phyloP scores from a whole-genome alignment of 2,113 vertebrate genomes.

The Anhinga rufa region DNA sequence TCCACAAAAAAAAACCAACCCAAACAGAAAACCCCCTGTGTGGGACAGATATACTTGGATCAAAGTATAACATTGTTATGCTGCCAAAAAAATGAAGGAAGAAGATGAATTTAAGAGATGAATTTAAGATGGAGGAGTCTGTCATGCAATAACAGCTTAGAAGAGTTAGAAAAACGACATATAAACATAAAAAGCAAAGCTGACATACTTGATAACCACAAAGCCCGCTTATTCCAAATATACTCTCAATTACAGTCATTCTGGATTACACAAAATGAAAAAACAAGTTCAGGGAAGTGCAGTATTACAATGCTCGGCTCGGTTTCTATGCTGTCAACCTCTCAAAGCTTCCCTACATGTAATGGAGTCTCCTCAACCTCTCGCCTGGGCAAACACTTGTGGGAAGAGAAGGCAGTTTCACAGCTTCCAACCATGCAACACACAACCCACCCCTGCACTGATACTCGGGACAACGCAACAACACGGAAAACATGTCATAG shows the following conservation, averaged over 20 bases:
- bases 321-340: rapidly evolving
- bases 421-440: no score
- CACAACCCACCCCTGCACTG: not conserved
- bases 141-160: not conserved
- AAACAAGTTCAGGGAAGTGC: not conserved
- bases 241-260: not conserved
- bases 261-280: not conserved
- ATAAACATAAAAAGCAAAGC: not conserved
- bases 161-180: not conserved
- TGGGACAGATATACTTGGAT: not conserved
- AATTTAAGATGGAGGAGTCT: conserved; percentile 1
- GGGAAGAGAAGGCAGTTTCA: not conserved
- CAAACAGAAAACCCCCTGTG: not conserved
- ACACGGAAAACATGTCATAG: rapidly evolving
- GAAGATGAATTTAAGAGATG: not conserved
- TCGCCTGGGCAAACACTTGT: rapidly evolving
- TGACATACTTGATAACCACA: conserved; percentile 13
- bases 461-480: rapidly evolving
- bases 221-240: conserved; percentile 9
- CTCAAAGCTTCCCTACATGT: not conserved
- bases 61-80: not conserved
- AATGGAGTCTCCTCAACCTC: not conserved
- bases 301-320: not conserved
- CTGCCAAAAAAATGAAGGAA: not conserved
- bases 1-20: not conserved